phyloP scores from a whole-genome alignment of 2,113 vertebrate genomes.

The Cervus canadensis region DNA sequence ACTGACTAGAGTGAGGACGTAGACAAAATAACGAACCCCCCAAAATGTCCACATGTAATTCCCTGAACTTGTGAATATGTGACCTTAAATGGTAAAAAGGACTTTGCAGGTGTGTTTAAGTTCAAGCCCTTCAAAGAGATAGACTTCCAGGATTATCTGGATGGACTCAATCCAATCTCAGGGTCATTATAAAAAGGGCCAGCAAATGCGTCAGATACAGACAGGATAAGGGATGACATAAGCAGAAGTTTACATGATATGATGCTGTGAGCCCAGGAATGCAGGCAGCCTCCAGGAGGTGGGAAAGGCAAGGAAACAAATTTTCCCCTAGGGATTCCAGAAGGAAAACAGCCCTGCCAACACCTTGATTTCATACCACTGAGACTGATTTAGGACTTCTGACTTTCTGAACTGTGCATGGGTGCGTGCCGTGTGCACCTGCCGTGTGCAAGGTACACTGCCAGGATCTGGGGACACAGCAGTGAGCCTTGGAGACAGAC shows the following conservation, averaged over 20 bases:
- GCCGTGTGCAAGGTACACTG: accelerated
- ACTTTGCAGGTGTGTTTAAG: not conserved
- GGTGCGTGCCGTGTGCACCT: too few species aligned
- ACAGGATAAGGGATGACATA: not conserved
- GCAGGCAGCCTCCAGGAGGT: not conserved
- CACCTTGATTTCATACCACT: not conserved
- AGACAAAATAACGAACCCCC: accelerated
- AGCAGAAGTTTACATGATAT: accelerated
- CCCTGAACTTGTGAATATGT: not conserved
- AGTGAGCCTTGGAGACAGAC: not conserved
- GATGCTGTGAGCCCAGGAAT: too few species aligned
- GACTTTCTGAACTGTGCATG: not conserved
- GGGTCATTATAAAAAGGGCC: not conserved
- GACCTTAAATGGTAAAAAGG: not conserved
- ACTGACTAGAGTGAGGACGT: too few species aligned
- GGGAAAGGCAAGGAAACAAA: not conserved
- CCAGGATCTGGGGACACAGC: not conserved
- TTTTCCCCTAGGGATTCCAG: not conserved
- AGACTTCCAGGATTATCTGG: not conserved
- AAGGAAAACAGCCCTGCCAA: not conserved
- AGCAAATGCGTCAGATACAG: not conserved
- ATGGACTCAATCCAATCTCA: not conserved
- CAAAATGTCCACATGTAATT: not conserved
- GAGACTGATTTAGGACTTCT: not conserved
- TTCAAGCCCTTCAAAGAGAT: not conserved